Conservation (phyloP, 53 echinoderm and acorn worm species). For the Paracentrotus lividus region DNA sequence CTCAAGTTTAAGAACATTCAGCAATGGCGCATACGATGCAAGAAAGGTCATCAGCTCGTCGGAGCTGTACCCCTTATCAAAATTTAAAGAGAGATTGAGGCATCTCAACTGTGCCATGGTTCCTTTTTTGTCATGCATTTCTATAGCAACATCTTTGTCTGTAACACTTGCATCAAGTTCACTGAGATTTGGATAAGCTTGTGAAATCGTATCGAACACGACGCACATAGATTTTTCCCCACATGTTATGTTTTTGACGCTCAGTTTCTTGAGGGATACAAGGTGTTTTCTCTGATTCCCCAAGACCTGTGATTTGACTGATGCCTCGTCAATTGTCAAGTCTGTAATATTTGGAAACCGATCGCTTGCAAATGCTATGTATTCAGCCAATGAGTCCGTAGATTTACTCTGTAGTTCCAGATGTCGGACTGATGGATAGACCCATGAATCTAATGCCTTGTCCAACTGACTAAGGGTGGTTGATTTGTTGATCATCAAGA, state of each 20-base stretch:
- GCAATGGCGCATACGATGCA: slow-evolving; percentile 7
- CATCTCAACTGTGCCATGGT: not conserved
- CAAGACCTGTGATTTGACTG: not conserved
- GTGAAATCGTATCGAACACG: slow-evolving; percentile 19
- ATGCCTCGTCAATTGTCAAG: not conserved
- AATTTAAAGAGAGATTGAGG: not conserved
- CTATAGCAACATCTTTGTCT: slow-evolving; percentile 10
- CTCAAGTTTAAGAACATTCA: slow-evolving; percentile 14
- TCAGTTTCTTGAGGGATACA: not conserved
- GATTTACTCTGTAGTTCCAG: not conserved
- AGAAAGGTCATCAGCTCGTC: slow-evolving; percentile 12
- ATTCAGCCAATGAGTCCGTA: not conserved
- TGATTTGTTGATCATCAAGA: not conserved
- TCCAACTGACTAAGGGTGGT: not conserved
- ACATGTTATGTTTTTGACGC: not conserved
- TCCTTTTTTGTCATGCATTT: not conserved
- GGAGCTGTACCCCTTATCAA: not conserved
- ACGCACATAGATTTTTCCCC: not conserved
- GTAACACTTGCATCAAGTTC: not conserved
- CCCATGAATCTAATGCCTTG: not conserved
- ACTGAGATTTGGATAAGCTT: not conserved
- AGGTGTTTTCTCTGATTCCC: not conserved
- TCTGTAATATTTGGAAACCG: slow-evolving; percentile 45
- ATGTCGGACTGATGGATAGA: slow-evolving; percentile 16
- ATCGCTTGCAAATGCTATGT: not conserved